Percentiles rank a stretch among this genome's conserved stretches.
Conservation (phyloP, 2,888 invertebrate genomes). For the Parnassius orleans region DNA sequence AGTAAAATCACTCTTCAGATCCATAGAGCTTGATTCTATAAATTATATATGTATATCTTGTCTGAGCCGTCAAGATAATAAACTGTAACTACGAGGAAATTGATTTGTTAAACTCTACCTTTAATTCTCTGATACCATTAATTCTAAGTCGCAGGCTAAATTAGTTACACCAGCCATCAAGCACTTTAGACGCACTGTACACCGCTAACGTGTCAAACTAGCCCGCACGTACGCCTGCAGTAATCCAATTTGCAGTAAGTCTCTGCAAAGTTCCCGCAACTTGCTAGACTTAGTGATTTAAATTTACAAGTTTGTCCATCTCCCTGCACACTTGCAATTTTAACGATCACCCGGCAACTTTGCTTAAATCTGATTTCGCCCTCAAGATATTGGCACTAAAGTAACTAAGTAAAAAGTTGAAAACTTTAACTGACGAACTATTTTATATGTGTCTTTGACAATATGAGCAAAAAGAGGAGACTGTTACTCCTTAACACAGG, state of each 20-base stretch:
- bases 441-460: neutral
- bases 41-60: no score
- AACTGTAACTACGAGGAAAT: no score
- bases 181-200: constrained; percentile 17
- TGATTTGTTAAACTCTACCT: neutral
- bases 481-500: no score
- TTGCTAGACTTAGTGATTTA: constrained; percentile 74
- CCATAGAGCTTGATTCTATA: no score
- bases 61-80: no score
- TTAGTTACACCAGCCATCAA: constrained; percentile 11
- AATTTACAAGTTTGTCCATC: constrained; percentile 71
- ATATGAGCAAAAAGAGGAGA: neutral
- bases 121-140: neutral
- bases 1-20: no score
- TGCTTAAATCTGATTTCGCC: constrained; percentile 48
- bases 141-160: constrained; percentile 12
- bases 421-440: no score
- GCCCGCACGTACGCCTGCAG: constrained; percentile 47
- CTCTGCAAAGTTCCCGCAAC: constrained; percentile 44
- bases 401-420: neutral
- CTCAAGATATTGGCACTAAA: neutral
- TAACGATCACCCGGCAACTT: constrained; percentile 61
- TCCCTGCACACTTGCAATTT: constrained; percentile 61
- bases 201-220: constrained; percentile 53
- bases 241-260: constrained; percentile 76